These are phyloP conservation scores for Eumaeus atala DNA, from an alignment of 1,140 invertebrate species.

Conservation along the genomic window DNA sequence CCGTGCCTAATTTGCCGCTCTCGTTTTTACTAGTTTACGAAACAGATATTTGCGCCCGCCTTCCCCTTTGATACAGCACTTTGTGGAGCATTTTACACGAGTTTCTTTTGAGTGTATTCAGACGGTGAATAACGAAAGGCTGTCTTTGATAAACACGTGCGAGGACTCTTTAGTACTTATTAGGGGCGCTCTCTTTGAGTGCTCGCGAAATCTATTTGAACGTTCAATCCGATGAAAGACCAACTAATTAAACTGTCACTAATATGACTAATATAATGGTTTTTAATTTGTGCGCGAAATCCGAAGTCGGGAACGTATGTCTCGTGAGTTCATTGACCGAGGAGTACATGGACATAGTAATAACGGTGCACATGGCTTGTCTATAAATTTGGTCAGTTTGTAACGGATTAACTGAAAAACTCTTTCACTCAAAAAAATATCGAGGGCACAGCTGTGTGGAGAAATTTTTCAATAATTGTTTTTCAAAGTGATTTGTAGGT, in stretches of 20 bases:
- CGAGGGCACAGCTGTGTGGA: too few relatives aligned
- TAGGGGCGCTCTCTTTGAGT: slow-evolving; percentile 72
- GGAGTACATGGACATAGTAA: too few relatives aligned
- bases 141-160: slow-evolving; percentile 74
- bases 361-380: too few relatives aligned
- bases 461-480: too few relatives aligned
- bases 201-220: slow-evolving; percentile 72
- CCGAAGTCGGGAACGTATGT: too few relatives aligned
- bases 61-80: slow-evolving; percentile 71
- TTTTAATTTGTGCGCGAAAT: too few relatives aligned
- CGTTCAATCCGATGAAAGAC: slow-evolving; percentile 67
- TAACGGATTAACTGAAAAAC: too few relatives aligned
- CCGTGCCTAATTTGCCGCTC: slow-evolving; percentile 70
- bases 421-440: too few relatives aligned
- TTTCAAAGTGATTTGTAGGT: too few relatives aligned
- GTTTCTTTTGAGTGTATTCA: slow-evolving; percentile 74
- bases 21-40: slow-evolving; percentile 73
- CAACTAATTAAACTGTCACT: slow-evolving; percentile 72
- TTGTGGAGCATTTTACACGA: slow-evolving; percentile 73
- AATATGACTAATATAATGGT: slow-evolving; percentile 34
- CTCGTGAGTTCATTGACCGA: too few relatives aligned
- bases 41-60: slow-evolving; percentile 73
- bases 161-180: slow-evolving; percentile 74
- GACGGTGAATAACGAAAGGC: slow-evolving; percentile 74
- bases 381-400: too few relatives aligned